Base-by-base conservation (phyloP, 2,797 vertebrate genomes). In the Chelon labrosus region DNA sequence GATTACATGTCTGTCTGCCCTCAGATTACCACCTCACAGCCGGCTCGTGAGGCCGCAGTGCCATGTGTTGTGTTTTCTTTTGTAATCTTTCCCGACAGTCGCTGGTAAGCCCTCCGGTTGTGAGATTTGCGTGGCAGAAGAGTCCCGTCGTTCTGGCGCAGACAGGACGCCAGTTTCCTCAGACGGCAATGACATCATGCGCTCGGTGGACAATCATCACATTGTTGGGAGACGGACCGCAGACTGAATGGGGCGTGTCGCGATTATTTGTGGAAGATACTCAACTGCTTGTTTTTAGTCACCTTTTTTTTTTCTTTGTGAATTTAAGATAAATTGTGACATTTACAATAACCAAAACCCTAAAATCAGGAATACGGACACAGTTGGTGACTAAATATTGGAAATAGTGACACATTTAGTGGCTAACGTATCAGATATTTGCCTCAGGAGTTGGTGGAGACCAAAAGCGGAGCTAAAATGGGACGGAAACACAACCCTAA, bases 131-230 rank as follows among this genome's bases (percentile, higher is more conserved):
- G 68, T 80, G 71, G 65, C 42, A 66, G 78, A 13, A 61, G 75
- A 70, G 50, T 0, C 59, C 27, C 7, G n/a, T 9, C 25, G 13
- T 39, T 59, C 53, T 44, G 62, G 35, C 5, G 27, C 2, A 52
- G 61, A 56, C 63, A n/a, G 31, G 66, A 80, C 50, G 27, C 22
- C 50, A 10, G 62, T n/a, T 75, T 83, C 65, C 80, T 71, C 58
- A 71, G 54, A 82, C 60, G 62, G 65, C 9, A 20, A 81, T 88
- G 89, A 92, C 66, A 42, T 91, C 71, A 91, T 77, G 68, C 5
- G 51, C 61, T 60, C 61, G 25, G n/a, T 38, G 49, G 77, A 84
- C 76, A 84, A 79, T 72, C 69, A 42, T 53, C 13, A 27, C 59
- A 56, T 77, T 65, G 74, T 72, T 57, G 39, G 64, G 59, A 57